Conservation (phyloP, 2,797 vertebrate genomes). For the Bryconaethiops microstoma region DNA sequence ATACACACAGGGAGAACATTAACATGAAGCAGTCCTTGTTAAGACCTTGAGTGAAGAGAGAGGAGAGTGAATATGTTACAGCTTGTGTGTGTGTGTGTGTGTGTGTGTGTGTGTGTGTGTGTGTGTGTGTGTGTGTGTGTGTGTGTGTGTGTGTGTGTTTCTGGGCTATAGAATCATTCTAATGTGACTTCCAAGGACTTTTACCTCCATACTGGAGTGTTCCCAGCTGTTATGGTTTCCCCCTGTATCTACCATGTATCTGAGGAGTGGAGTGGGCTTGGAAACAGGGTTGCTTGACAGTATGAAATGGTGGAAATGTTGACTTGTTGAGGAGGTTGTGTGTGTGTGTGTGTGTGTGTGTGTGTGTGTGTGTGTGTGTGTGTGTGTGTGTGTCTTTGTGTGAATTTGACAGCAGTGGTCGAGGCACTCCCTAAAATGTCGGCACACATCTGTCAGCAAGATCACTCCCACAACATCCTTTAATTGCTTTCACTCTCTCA, state of each 20-base stretch:
- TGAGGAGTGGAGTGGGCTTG: conserved; percentile 11
- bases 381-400: neutral
- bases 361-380: conserved; percentile 26
- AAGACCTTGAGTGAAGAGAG: conserved; percentile 16
- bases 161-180: conserved; percentile 13
- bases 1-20: conserved; percentile 23
- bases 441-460: neutral
- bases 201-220: conserved; percentile 22
- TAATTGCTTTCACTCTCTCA: neutral
- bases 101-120: too few relatives aligned
- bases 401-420: conserved; percentile 34
- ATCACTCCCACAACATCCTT: conserved; percentile 30
- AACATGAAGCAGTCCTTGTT: conserved; percentile 25
- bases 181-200: conserved; percentile 34
- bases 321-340: neutral
- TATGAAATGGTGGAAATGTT: conserved; percentile 22
- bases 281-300: conserved; percentile 31
- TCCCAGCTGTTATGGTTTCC: conserved; percentile 36
- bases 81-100: too few relatives aligned
- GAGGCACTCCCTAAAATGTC: conserved; percentile 23
- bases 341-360: conserved; percentile 39
- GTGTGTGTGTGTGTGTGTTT: neutral
- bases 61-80: conserved; percentile 14
- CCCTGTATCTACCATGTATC: neutral
- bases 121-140: too few relatives aligned